Evolutionary conservation across 2,113 vertebrate genomes (phyloP).

Genomic region (Lonchura striata): DNA sequence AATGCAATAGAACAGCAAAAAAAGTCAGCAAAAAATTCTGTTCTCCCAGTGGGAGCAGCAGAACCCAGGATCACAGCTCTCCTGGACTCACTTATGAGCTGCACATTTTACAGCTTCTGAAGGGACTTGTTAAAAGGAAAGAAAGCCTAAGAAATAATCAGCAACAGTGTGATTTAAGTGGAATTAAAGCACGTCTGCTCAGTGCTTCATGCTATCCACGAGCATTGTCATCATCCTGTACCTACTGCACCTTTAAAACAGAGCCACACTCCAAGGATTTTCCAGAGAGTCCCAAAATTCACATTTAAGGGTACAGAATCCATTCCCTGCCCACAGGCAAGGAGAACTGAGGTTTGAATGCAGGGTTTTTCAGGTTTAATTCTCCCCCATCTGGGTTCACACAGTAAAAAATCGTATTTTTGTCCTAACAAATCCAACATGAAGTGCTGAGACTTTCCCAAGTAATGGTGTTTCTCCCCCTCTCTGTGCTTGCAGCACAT

Average conservation of each 20-base stretch:
- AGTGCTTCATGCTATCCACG: accelerated
- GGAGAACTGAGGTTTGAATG: neutral
- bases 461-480: neutral
- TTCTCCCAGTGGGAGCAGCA: neutral
- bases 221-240: accelerated
- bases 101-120: neutral
- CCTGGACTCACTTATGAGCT: neutral
- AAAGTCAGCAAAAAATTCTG: neutral
- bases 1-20: neutral
- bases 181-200: neutral
- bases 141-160: neutral
- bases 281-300: neutral
- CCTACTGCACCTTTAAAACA: neutral
- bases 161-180: neutral
- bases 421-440: neutral
- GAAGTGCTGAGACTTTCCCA: neutral
- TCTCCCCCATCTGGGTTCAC: neutral
- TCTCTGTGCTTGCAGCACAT: neutral
- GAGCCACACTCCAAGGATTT: neutral
- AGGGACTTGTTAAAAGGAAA: neutral
- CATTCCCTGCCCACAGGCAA: neutral
- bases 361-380: neutral
- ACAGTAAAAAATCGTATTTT: neutral
- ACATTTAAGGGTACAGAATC: neutral
- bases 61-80: neutral